Evolutionary conservation across 2,113 vertebrate genomes (phyloP).

Genomic region (Ovibos moschatus): DNA sequence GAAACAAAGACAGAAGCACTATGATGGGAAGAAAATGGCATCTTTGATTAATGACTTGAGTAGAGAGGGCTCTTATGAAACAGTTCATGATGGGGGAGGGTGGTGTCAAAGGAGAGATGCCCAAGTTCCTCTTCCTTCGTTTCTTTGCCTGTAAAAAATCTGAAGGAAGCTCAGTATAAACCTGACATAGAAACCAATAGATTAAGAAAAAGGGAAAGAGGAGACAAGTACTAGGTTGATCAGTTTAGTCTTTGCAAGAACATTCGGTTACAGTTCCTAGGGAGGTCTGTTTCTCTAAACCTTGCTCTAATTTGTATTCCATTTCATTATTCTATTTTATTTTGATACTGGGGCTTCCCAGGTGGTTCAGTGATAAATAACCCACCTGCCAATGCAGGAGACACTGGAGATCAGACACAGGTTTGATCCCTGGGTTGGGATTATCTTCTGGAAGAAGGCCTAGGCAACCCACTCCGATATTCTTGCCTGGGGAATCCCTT

Average conservation of each 20-base stretch:
- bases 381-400: background rate
- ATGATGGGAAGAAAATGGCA: background rate
- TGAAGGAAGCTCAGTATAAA: background rate
- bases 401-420: background rate
- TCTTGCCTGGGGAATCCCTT: background rate
- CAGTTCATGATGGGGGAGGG: background rate
- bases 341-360: background rate
- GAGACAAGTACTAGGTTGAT: background rate
- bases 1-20: constrained; percentile 10
- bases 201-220: background rate
- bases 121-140: background rate
- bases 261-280: background rate
- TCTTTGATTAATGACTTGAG: constrained; percentile 20
- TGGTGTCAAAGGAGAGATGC: background rate
- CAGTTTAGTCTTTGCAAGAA: background rate
- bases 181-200: background rate
- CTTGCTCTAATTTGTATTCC: background rate
- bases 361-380: background rate
- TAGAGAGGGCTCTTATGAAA: background rate
- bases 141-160: background rate
- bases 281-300: background rate
- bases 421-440: background rate
- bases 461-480: background rate
- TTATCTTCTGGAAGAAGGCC: background rate
- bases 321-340: background rate